Conservation (phyloP, 2,797 vertebrate species). For the Fratercula arctica region DNA sequence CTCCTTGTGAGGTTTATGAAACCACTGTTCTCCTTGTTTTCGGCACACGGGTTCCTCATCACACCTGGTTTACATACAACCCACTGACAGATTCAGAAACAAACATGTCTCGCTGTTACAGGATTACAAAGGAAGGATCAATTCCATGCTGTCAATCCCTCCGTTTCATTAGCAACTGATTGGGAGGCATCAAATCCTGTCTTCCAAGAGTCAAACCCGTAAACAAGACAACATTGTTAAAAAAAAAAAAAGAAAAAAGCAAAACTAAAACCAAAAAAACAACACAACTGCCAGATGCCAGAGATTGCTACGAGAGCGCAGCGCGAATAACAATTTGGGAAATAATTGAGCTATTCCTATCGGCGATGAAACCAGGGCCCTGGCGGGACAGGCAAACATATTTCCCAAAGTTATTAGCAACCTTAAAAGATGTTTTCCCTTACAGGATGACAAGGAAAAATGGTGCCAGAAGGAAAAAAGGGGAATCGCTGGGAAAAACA, state of each 20-base stretch:
- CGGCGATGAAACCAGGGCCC: neutral
- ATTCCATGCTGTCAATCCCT: slow-evolving; percentile 53
- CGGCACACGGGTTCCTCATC: neutral
- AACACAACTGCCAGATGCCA: slow-evolving; percentile 5
- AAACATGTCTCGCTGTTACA: neutral
- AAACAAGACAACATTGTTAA: slow-evolving; percentile 26
- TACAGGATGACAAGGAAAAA: neutral
- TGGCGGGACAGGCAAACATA: neutral
- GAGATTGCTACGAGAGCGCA: neutral
- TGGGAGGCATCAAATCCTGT: slow-evolving; percentile 2
- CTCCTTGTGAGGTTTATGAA: neutral
- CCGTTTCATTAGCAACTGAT: slow-evolving; percentile 29
- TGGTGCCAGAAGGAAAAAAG: neutral
- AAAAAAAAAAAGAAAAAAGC: neutral
- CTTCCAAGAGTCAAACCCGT: slow-evolving; percentile 27
- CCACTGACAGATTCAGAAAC: slow-evolving; percentile 46
- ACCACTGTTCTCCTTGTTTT: slow-evolving; percentile 33
- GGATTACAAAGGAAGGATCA: slow-evolving; percentile 58
- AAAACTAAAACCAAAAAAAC: neutral
- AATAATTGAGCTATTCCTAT: slow-evolving; percentile 48
- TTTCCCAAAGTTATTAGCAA: neutral
- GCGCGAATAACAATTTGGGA: neutral
- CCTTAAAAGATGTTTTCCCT: neutral
- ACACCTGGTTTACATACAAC: slow-evolving; percentile 45
- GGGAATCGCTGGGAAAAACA: neutral